Percentiles rank a stretch among this genome's conserved stretches.
Conservation (phyloP, 2,113 vertebrate species). For the Pleuronectes platessa region DNA sequence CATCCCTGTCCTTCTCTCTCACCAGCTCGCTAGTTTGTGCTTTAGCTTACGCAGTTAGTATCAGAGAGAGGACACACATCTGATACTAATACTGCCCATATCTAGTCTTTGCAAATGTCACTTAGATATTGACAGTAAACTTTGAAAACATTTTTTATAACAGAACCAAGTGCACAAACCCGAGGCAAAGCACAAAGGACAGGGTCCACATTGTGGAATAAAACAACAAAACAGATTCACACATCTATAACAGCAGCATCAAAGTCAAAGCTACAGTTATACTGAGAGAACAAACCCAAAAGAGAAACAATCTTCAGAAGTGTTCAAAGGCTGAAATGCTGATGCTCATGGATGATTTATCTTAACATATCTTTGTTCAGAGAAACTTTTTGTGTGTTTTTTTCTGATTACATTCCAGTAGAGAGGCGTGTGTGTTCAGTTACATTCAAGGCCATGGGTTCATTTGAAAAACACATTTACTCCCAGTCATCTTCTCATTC, state of each 20-base stretch:
- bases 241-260: slow-evolving; percentile 50
- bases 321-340: slow-evolving; percentile 19
- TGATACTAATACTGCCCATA: slow-evolving; percentile 34
- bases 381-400: neutral
- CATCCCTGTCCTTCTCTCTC: slow-evolving; percentile 23
- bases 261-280: slow-evolving; percentile 18
- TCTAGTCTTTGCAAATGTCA: slow-evolving; percentile 43
- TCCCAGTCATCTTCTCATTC: slow-evolving; percentile 17
- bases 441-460: slow-evolving; percentile 28
- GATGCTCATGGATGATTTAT: neutral
- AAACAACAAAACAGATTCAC: slow-evolving; percentile 15
- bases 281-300: slow-evolving; percentile 8
- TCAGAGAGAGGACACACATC: neutral
- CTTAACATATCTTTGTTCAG: too few species aligned
- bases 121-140: neutral
- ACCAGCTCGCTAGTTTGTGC: slow-evolving; percentile 10
- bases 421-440: slow-evolving; percentile 22
- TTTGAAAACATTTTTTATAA: neutral
- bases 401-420: slow-evolving; percentile 41
- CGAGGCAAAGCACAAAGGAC: slow-evolving; percentile 24
- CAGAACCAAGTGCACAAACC: neutral
- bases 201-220: slow-evolving; percentile 5
- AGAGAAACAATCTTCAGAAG: neutral
- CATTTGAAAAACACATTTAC: slow-evolving; percentile 7
- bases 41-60: neutral